Evolutionary conservation across 1,140 invertebrate genomes (phyloP).

Genomic region (Scaptomyza graminum): DNA sequence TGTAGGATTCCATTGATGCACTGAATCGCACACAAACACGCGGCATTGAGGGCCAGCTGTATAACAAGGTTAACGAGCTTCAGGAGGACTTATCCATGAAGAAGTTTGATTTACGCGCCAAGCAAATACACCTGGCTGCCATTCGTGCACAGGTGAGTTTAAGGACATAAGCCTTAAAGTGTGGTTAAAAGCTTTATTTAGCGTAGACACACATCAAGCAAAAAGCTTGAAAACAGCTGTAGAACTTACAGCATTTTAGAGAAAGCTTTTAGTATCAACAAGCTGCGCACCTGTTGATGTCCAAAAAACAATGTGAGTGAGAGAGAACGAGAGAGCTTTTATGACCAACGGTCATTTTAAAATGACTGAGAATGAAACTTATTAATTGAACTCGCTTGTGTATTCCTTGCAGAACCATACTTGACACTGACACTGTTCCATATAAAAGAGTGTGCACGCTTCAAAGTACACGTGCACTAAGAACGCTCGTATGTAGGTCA

Average conservation of each 20-base stretch:
- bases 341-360: background rate
- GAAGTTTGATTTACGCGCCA: conserved; percentile 94
- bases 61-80: conserved; percentile 96
- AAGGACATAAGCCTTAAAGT: background rate
- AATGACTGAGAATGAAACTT: background rate
- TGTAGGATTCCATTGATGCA: conserved; percentile 92
- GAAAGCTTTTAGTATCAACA: conserved; percentile 21
- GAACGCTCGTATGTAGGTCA: conserved; percentile 63
- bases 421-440: background rate
- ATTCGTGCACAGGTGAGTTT: conserved; percentile 93
- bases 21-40: conserved; percentile 94
- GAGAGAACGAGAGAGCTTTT: conserved; percentile 3
- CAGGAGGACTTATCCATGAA: conserved; percentile 98
- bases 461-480: conserved; percentile 63
- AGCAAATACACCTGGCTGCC: conserved; percentile 94
- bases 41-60: conserved; percentile 92
- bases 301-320: no score
- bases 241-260: conserved; percentile 10
- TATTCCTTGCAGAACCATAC: no score
- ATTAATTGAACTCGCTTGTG: background rate
- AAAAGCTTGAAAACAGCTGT: conserved; percentile 1
- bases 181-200: conserved; percentile 31
- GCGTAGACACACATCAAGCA: conserved; percentile 2
- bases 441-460: conserved; percentile 39
- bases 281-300: conserved; percentile 33